Evolutionary conservation across 1,140 invertebrate species (phyloP).

Genomic region (Bemisia tabaci): DNA sequence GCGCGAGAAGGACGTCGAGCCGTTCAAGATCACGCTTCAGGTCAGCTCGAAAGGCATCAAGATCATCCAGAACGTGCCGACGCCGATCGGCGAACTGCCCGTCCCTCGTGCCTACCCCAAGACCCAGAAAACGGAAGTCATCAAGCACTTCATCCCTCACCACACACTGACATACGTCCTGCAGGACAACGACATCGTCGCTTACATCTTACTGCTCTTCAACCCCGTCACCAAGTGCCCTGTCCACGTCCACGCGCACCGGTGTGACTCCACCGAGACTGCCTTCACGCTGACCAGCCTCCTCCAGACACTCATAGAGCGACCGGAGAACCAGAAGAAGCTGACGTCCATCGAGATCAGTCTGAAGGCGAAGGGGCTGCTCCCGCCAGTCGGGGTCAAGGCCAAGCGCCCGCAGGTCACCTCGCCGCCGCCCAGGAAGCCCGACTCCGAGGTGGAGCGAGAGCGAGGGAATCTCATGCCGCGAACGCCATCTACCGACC

Average conservation of each 20-base stretch:
- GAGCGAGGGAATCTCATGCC: neutral
- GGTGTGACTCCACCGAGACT: constrained; percentile 87
- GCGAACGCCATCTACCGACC: constrained; percentile 25
- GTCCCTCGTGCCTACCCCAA: constrained; percentile 5
- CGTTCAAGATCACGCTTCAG: constrained; percentile 76
- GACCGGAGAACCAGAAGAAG: constrained; percentile 76
- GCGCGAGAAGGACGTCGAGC: constrained; percentile 69
- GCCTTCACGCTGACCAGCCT: constrained; percentile 71
- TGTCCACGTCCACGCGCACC: constrained; percentile 87
- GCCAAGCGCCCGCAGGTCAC: constrained; percentile 3
- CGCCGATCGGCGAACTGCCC: constrained; percentile 14
- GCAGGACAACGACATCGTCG: constrained; percentile 79
- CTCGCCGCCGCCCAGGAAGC: constrained; percentile 33
- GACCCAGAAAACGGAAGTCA: constrained; percentile 41
- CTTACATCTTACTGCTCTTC: constrained; percentile 73
- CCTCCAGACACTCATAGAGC: constrained; percentile 62
- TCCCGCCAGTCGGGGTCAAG: constrained; percentile 4
- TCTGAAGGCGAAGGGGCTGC: constrained; percentile 35
- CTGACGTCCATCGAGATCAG: constrained; percentile 61
- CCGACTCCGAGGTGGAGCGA: constrained; percentile 30
- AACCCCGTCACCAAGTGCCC: constrained; percentile 80
- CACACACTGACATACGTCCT: constrained; percentile 78
- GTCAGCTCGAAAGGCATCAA: constrained; percentile 87
- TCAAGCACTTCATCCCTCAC: constrained; percentile 92
- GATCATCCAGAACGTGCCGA: constrained; percentile 60